These are phyloP conservation scores for Capreolus pygargus DNA, from an alignment of 2,113 vertebrate genomes.

Conservation along the genomic window DNA sequence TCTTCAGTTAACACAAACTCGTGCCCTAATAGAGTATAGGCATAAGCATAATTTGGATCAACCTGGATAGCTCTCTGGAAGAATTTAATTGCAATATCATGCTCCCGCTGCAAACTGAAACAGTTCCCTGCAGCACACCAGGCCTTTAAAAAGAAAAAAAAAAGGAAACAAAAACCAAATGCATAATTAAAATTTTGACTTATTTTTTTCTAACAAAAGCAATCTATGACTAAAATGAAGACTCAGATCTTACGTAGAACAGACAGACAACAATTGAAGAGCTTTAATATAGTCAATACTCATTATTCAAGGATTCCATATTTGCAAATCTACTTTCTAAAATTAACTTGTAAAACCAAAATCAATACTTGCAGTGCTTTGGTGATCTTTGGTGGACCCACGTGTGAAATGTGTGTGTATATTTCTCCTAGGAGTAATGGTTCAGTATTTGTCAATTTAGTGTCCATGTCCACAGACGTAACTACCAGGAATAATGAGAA, in stretches of 20 bases:
- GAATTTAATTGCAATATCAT: slow-evolving; percentile 99
- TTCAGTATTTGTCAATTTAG: neutral
- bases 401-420: neutral
- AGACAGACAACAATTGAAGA: slow-evolving; percentile 10
- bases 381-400: neutral
- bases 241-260: neutral
- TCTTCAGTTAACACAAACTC: slow-evolving; percentile 98
- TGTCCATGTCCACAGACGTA: neutral
- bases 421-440: neutral
- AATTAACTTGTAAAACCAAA: slow-evolving; percentile 1
- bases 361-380: neutral
- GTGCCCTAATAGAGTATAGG: slow-evolving; percentile 96
- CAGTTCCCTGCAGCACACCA: slow-evolving; percentile 99
- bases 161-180: slow-evolving; percentile 45
- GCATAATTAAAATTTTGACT: slow-evolving; percentile 37
- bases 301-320: neutral
- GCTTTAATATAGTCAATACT: neutral
- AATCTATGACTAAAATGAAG: slow-evolving; percentile 40
- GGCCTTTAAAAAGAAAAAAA: slow-evolving; percentile 80
- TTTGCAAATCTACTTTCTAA: neutral
- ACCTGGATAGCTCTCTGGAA: slow-evolving; percentile 99
- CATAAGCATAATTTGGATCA: slow-evolving; percentile 96
- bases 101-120: slow-evolving; percentile 97
- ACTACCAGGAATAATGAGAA: neutral
- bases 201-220: slow-evolving; percentile 19